These are phyloP conservation scores for Australoheros facetus DNA, from an alignment of 2,797 vertebrate genomes.

Conservation along the genomic window DNA sequence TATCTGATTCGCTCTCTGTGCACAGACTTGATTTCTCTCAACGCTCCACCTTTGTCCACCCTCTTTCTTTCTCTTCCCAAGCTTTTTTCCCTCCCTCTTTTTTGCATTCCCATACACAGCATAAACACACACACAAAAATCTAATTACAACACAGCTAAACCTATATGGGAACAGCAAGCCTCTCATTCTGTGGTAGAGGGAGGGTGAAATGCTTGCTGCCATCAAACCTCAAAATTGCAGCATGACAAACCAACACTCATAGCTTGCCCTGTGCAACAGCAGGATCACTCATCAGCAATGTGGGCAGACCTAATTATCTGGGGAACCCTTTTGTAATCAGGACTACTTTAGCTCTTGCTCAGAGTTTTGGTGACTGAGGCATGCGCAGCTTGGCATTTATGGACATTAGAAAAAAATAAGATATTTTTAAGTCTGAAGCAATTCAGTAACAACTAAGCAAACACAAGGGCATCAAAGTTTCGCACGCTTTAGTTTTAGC, in stretches of 20 bases:
- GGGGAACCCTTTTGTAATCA: conserved; percentile 67
- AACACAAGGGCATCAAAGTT: conserved; percentile 52
- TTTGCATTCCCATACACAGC: conserved; percentile 59
- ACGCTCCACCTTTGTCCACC: conserved; percentile 52
- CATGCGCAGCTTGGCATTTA: conserved; percentile 55
- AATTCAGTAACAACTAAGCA: conserved; percentile 51
- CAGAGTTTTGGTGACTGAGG: conserved; percentile 58
- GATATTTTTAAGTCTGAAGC: conserved; percentile 57
- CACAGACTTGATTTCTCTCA: conserved; percentile 49
- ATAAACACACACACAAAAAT: conserved; percentile 38
- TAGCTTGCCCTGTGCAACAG: conserved; percentile 55
- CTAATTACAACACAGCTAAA: conserved; percentile 81
- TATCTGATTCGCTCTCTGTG: conserved; percentile 25
- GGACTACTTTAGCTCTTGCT: conserved; percentile 51
- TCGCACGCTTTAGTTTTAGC: conserved; percentile 58
- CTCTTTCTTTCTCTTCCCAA: conserved; percentile 37
- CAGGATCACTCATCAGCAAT: conserved; percentile 60
- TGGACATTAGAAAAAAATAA: conserved; percentile 47
- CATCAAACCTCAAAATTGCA: conserved; percentile 83
- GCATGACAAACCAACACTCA: conserved; percentile 60
- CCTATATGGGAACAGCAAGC: conserved; percentile 74
- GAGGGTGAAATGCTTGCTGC: conserved; percentile 75
- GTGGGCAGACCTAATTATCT: conserved; percentile 53
- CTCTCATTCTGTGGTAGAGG: conserved; percentile 77
- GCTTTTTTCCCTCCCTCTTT: conserved; percentile 52